These are phyloP conservation scores for Diarsia rubi DNA, from an alignment of 2,888 invertebrate species.

Conservation along the genomic window DNA sequence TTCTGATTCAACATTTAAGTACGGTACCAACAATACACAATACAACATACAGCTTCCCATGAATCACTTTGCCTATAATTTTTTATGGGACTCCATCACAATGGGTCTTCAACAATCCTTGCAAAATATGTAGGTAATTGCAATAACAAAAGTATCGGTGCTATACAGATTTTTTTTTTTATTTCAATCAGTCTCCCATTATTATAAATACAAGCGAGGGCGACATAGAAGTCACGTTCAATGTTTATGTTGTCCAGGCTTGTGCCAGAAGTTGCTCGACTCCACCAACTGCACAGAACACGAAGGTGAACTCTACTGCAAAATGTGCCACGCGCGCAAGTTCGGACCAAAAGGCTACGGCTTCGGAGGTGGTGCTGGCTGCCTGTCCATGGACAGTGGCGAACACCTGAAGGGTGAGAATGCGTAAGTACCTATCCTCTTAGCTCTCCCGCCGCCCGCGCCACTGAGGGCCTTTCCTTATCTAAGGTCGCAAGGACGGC, in stretches of 20 bases:
- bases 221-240: conserved; percentile 13
- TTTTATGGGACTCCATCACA: neutral
- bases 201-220: neutral
- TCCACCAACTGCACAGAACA: conserved; percentile 99
- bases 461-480: conserved; percentile 91
- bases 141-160: neutral
- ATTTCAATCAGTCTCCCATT: neutral
- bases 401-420: conserved; percentile 94
- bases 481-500: conserved; percentile 87
- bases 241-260: conserved; percentile 90
- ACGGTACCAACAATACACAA: neutral
- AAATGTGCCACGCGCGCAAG: conserved; percentile 99
- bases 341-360: conserved; percentile 99
- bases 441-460: conserved; percentile 89
- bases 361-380: conserved; percentile 99
- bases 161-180: neutral
- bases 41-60: neutral
- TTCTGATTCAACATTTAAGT: conserved; percentile 9
- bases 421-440: conserved; percentile 93
- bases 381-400: conserved; percentile 98
- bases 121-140: neutral
- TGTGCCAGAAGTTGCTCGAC: conserved; percentile 99
- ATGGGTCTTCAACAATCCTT: neutral
- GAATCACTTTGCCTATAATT: conserved; percentile 1
- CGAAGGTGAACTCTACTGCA: conserved; percentile 99